phyloP scores from a whole-genome alignment of 2,797 vertebrate species.

The Odontamblyopus rebecca region DNA sequence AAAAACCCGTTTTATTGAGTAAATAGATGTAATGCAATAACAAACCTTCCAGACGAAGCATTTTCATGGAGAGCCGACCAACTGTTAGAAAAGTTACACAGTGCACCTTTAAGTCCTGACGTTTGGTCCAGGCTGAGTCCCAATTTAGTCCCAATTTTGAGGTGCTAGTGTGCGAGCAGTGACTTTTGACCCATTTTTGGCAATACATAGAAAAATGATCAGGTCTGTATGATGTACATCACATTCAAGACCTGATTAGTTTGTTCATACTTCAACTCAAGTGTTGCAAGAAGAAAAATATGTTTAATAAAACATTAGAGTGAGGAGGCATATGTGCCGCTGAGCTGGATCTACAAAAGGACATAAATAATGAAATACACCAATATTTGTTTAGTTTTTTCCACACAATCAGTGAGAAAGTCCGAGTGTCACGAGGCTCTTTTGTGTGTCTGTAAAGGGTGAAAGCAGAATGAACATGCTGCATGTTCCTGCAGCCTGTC shows the following conservation, averaged over 20 bases:
- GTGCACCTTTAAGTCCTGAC: no score
- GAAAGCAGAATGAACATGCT: constrained; percentile 48
- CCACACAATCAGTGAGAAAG: neutral
- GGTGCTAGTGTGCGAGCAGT: no score
- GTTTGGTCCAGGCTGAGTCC: no score
- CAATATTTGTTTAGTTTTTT: neutral
- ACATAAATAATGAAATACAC: constrained; percentile 23
- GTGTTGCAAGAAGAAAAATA: constrained; percentile 15
- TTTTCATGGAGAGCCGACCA: no score
- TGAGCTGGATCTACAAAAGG: constrained; percentile 1
- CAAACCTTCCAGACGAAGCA: no score
- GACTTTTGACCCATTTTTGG: no score
- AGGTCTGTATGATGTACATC: no score
- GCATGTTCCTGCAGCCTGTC: constrained; percentile 57
- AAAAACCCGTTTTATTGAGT: no score
- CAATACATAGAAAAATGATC: no score
- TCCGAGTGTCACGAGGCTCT: neutral
- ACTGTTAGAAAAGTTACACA: no score
- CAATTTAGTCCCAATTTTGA: no score
- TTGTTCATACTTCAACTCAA: neutral
- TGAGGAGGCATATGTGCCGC: neutral
- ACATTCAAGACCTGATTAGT: neutral
- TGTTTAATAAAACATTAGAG: constrained; percentile 10
- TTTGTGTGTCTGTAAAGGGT: constrained; percentile 20
- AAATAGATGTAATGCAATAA: no score